A percentile compares a stretch with the other conserved stretches of the same genome.
Conservation (phyloP, 92 coral and sea anemone genomes). For the Siderastrea radians region DNA sequence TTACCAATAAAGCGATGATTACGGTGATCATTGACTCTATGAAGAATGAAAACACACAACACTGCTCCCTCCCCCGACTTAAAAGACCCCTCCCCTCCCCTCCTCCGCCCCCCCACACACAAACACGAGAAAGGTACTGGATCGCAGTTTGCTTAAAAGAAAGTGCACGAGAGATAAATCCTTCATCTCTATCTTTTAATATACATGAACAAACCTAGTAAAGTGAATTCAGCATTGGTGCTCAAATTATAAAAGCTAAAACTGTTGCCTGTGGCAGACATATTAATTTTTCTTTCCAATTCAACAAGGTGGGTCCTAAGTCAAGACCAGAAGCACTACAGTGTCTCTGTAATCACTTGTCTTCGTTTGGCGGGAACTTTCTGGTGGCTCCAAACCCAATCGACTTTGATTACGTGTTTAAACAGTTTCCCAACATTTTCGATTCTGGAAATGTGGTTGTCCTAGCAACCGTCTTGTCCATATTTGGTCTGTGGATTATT, state of each 20-base stretch:
- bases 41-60: too few relatives aligned
- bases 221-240: too few relatives aligned
- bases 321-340: constrained; percentile 74
- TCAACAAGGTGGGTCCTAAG: constrained; percentile 64
- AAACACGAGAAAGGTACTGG: too few relatives aligned
- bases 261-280: neutral
- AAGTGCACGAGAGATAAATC: too few relatives aligned
- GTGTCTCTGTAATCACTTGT: constrained; percentile 90
- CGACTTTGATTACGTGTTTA: constrained; percentile 87
- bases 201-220: too few relatives aligned
- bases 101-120: too few relatives aligned
- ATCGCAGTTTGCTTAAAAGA: too few relatives aligned
- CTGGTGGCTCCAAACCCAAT: constrained; percentile 96
- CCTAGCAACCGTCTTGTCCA: constrained; percentile 73
- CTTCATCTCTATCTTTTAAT: too few relatives aligned
- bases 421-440: constrained; percentile 70
- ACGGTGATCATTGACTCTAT: too few relatives aligned
- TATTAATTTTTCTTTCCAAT: neutral
- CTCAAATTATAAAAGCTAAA: too few relatives aligned
- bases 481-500: constrained; percentile 84
- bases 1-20: neutral
- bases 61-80: too few relatives aligned
- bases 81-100: too few relatives aligned
- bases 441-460: constrained; percentile 91
- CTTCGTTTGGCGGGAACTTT: constrained; percentile 96